Base-by-base conservation (phyloP, 2,797 vertebrate species). In the Enteromius paludinosus region DNA sequence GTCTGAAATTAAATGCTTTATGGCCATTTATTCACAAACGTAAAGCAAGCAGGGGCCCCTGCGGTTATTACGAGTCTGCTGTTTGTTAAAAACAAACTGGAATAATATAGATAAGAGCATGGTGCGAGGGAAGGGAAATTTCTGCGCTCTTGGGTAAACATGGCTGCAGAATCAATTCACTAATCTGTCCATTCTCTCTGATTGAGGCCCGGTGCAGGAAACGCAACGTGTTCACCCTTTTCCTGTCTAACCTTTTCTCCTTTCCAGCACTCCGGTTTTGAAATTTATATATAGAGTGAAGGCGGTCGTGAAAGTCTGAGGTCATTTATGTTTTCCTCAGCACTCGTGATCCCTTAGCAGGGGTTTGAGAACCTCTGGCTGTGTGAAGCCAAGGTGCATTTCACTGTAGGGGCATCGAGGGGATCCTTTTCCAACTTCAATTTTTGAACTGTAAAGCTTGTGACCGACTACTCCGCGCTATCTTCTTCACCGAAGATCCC, bases 81-180 rank as follows among this genome's bases (percentile, higher is more conserved):
- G 89, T 90, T 90, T 89, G 88, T 87, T 89, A 89, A 91, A 94
- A 92, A 92, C 90, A 91, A 89, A 92, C 92, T 94, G 93, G 87
- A 94, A 94, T 94, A 95, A 93, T 93, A 95, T 90, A 94, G 91
- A 95, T 94, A 94, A 94, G 91, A 88, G 89, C 87, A 88, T 82
- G 88, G 90, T 87, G 90, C 91, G 90, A 91, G 87, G 83, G 92
- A 93, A 93, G 89, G 92, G 90, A 94, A 94, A 93, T 93, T 92
- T 94, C 92, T 91, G 86, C 85, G 89, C 94, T 94, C 92, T 92
- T 93, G 89, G 83, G 91, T 93, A 95, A 94, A 94, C 91, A 94
- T 7, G 64, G 78, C 71, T 45, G 81, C 85, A 68, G 87, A 88
- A 90, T 90, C 86, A 85, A 88, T 89, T 85, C 81, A 65, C 82